Evolutionary conservation across 2,797 vertebrate species (phyloP).

Genomic region (Amblyopsis hoosieri): DNA sequence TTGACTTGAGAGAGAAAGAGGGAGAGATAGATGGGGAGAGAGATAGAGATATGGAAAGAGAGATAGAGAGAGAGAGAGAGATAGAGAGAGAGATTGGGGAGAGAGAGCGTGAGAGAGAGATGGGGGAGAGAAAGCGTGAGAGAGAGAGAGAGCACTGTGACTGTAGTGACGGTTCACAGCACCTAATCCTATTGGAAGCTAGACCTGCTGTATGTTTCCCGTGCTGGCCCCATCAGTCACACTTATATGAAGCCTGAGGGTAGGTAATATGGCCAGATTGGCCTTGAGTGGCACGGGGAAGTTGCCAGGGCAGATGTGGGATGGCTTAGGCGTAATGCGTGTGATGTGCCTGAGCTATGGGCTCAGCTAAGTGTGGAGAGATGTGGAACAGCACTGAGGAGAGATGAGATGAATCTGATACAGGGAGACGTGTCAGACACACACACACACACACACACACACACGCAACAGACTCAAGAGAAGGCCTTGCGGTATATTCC

Average conservation of each 20-base stretch:
- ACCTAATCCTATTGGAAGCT: constrained; percentile 69
- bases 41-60: background rate
- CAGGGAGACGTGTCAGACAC: constrained; percentile 24
- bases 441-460: constrained; percentile 21
- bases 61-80: constrained; percentile 6
- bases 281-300: constrained; percentile 59
- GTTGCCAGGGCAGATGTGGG: constrained; percentile 56
- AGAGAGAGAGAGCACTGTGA: background rate
- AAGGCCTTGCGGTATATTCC: constrained; percentile 47
- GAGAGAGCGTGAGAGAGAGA: background rate
- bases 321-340: constrained; percentile 45
- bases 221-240: constrained; percentile 66
- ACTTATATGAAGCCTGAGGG: constrained; percentile 62
- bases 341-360: constrained; percentile 48
- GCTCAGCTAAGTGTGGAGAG: constrained; percentile 50
- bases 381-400: constrained; percentile 65
- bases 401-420: constrained; percentile 67
- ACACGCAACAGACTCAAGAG: constrained; percentile 38
- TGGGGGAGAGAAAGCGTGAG: too few species aligned
- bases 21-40: too few species aligned
- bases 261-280: constrained; percentile 60
- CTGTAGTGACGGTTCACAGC: constrained; percentile 51
- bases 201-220: constrained; percentile 62
- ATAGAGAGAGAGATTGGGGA: constrained; percentile 9
- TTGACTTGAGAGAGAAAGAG: too few species aligned